phyloP scores from a whole-genome alignment of 2,797 vertebrate species.

The Malurus leucopterus region DNA sequence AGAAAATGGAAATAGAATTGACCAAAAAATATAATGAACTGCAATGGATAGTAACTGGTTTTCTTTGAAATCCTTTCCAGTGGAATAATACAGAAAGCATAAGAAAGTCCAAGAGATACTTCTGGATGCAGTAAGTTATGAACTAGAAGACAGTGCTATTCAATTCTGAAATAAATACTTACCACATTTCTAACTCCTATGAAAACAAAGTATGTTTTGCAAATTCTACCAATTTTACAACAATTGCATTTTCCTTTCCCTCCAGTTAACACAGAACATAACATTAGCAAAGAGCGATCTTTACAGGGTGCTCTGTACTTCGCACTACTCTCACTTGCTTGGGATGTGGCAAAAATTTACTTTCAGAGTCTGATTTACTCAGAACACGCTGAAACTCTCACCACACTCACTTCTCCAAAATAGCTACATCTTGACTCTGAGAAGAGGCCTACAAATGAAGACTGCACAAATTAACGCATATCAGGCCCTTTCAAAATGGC shows the following conservation, averaged over 20 bases:
- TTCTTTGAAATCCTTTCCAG: neutral
- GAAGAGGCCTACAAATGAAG: neutral
- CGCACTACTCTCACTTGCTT: neutral
- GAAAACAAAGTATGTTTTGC: neutral
- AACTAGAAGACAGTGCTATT: neutral
- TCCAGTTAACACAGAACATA: neutral
- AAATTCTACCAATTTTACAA: neutral
- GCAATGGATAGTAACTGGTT: neutral
- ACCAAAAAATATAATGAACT: neutral
- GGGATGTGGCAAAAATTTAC: neutral
- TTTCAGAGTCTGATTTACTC: neutral
- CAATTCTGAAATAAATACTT: neutral
- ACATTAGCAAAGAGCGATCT: neutral
- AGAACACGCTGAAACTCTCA: neutral
- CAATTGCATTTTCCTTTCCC: neutral
- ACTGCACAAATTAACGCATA: neutral
- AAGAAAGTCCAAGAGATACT: neutral
- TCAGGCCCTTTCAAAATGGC: neutral
- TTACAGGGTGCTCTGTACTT: neutral
- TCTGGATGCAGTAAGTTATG: neutral
- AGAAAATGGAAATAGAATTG: neutral
- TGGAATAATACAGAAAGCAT: neutral
- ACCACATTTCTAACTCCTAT: neutral
- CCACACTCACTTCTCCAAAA: neutral
- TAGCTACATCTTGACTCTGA: neutral